These are phyloP conservation scores for Rostratula benghalensis DNA, from an alignment of 2,113 vertebrate genomes.

Conservation along the genomic window DNA sequence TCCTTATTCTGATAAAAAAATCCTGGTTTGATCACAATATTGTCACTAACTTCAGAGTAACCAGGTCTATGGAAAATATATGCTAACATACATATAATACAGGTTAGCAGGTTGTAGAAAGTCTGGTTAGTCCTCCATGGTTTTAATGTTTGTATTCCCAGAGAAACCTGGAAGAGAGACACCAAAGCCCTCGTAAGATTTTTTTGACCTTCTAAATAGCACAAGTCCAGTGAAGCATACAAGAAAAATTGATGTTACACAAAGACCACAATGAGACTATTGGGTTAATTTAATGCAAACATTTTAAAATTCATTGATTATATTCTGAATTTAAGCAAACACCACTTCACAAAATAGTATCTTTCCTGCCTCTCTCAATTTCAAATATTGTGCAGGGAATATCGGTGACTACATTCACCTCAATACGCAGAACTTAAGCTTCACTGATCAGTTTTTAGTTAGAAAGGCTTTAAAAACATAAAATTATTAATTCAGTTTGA, in stretches of 20 bases:
- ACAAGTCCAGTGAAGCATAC: neutral
- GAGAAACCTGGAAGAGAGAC: neutral
- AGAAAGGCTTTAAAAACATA: slow-evolving; percentile 16
- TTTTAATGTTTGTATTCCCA: neutral
- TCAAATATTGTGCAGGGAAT: slow-evolving; percentile 8
- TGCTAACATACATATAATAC: neutral
- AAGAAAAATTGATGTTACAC: neutral
- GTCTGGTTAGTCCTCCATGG: neutral
- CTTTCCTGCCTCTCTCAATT: neutral
- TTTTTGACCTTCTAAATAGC: neutral
- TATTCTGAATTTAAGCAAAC: neutral
- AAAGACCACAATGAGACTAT: neutral
- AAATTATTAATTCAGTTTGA: slow-evolving; percentile 38
- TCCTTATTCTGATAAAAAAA: neutral
- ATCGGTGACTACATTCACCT: neutral
- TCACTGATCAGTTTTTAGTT: slow-evolving; percentile 40
- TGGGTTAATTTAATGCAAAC: neutral
- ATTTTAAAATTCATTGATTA: neutral
- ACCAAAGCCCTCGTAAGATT: neutral
- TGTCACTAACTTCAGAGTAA: neutral
- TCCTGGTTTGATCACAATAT: neutral
- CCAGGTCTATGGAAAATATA: neutral
- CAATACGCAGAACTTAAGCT: neutral
- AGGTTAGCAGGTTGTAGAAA: neutral
- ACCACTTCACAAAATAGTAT: neutral